Percentiles rank a stretch among this genome's conserved stretches.
These are phyloP conservation scores for Neotragus moschatus DNA, from an alignment of 2,113 vertebrate genomes.

Conservation along the genomic window DNA sequence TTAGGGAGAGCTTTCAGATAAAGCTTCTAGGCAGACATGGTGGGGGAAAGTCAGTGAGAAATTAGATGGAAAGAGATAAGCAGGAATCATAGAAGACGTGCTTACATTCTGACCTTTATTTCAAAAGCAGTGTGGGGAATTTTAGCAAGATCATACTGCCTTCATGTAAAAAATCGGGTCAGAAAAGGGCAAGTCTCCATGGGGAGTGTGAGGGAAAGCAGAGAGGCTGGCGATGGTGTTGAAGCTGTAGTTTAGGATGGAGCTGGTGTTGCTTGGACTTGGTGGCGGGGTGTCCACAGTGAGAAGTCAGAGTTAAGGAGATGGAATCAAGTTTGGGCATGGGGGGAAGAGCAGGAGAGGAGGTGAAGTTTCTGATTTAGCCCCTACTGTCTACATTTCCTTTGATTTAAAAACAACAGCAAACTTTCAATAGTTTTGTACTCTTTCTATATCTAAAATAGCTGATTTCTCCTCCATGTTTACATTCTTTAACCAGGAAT, in stretches of 20 bases:
- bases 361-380: background rate
- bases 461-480: background rate
- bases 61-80: background rate
- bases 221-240: background rate
- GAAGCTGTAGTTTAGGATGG: background rate
- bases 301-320: background rate
- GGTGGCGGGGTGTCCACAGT: background rate
- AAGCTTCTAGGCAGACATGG: background rate
- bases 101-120: background rate
- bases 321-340: background rate
- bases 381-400: background rate
- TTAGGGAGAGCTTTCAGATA: background rate
- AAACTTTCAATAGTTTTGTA: background rate
- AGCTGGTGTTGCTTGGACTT: background rate
- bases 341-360: background rate
- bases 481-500: background rate
- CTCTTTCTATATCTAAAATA: background rate
- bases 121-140: background rate
- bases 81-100: background rate
- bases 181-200: background rate
- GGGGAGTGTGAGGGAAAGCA: background rate
- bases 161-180: background rate
- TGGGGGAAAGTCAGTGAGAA: background rate
- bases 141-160: background rate
- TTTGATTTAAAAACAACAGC: background rate